Base-by-base conservation (phyloP, 2,113 vertebrate species). In the Urocynchramus pylzowi region DNA sequence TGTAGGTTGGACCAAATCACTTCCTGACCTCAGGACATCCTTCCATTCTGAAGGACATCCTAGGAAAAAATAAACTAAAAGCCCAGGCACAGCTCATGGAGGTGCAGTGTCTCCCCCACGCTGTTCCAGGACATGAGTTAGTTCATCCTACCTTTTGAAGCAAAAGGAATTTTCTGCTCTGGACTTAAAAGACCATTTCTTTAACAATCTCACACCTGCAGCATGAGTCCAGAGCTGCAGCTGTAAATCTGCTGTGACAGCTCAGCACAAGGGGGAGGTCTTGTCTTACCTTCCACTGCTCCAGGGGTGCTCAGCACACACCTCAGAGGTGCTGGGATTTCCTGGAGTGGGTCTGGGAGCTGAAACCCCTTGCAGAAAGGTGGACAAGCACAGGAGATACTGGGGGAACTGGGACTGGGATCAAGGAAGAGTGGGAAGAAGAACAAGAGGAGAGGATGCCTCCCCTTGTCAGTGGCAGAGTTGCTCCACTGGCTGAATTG, bases 241-340 rank as follows among this genome's bases (percentile, higher is more conserved):
- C 68, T 69, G 35, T 37, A 65, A 65, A 70, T 74, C 30, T 23
- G 27, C 3, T 89, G 47, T 83, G 84, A 42, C 42, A 67, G 63
- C 47, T 87, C 91, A 89, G 91, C 85, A 91, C 84, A 76, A 93
- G 80, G 52, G 68, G 80, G 81, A 91, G 63, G 84, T 45, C 85
- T 93, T 59, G 63, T 42, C 81, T 76, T 37, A 24, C 71, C 77
- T 91, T 93, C 33, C 31, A 14, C 5, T 33, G 52, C 52, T 79
- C 27, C 57, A 44, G 37, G 52, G 73, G n/a, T 80, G 73, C 71
- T 52, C 76, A 60, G 50, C 59, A 45, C 57, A n/a, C 42, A 33
- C 28, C 47, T 39, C 35, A 3, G 68, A 13, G 44, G 39, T 57
- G 22, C 74, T 84, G 63, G 16, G 11, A 15, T 45, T 27, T 83